A percentile compares a stretch with the other conserved stretches of the same genome.
These are phyloP conservation scores for Alexandromys fortis DNA, from an alignment of 2,113 vertebrate species.

Conservation along the genomic window DNA sequence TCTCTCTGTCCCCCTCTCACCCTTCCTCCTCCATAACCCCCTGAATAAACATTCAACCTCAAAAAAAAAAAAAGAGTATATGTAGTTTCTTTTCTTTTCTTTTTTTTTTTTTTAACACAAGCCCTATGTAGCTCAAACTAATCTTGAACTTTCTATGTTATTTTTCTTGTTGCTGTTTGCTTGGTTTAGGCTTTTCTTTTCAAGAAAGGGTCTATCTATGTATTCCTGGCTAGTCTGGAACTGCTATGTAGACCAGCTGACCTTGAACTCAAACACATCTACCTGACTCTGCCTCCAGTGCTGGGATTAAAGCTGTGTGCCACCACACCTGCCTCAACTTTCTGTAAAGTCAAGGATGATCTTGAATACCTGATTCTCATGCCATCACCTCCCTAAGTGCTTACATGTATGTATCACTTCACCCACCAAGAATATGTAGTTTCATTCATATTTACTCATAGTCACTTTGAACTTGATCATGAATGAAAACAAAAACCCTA, in stretches of 20 bases:
- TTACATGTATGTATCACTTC: not conserved
- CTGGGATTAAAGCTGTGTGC: not conserved
- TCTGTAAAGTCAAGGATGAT: not conserved
- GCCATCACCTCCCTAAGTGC: not conserved
- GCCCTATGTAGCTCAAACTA: not conserved
- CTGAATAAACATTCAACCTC: no score
- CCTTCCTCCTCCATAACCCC: no score
- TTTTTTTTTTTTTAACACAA: not conserved
- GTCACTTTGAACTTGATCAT: conserved; percentile 54
- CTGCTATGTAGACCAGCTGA: not conserved
- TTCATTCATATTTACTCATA: conserved; percentile 58
- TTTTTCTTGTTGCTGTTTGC: not conserved
- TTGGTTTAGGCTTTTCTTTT: not conserved
- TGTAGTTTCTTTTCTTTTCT: not conserved
- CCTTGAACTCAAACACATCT: not conserved
- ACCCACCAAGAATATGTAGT: not conserved
- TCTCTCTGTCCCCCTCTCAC: no score
- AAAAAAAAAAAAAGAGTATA: no score
- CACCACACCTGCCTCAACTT: not conserved
- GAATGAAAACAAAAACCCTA: conserved; percentile 51
- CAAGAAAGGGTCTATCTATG: not conserved
- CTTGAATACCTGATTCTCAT: not conserved
- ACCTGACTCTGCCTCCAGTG: not conserved
- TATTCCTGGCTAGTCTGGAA: not conserved
- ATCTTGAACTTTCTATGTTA: not conserved